Conservation (phyloP, 2,888 invertebrate species). For the Fissipunctia ypsillon region DNA sequence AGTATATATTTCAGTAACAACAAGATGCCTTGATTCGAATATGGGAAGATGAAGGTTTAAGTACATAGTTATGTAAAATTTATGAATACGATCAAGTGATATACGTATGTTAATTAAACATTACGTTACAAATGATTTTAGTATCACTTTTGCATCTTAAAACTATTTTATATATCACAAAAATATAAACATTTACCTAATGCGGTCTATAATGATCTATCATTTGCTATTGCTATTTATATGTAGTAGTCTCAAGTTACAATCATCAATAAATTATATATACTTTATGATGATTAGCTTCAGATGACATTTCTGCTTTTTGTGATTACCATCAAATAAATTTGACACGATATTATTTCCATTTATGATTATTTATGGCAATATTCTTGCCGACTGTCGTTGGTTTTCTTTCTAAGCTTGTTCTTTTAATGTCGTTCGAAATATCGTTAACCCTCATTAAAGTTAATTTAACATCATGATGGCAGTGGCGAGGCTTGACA, state of each 20-base stretch:
- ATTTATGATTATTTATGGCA: constrained; percentile 56
- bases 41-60: background rate
- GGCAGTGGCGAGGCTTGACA: too few species aligned
- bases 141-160: constrained; percentile 16
- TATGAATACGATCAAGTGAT: background rate
- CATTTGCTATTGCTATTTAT: constrained; percentile 41
- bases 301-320: constrained; percentile 52
- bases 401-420: constrained; percentile 43
- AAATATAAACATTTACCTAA: constrained; percentile 32
- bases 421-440: constrained; percentile 3
- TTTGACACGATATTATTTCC: constrained; percentile 50
- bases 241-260: constrained; percentile 47
- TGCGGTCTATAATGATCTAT: constrained; percentile 30
- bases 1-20: background rate
- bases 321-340: constrained; percentile 50
- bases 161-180: constrained; percentile 15
- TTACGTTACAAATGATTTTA: constrained; percentile 17
- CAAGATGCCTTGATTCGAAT: background rate
- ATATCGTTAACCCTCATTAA: constrained; percentile 28
- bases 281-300: constrained; percentile 62
- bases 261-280: constrained; percentile 60
- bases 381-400: constrained; percentile 26
- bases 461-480: too few species aligned
- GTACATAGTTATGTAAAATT: background rate
- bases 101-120: background rate